Conservation (phyloP, 2,888 invertebrate genomes). For the Sipunculus nudus region DNA sequence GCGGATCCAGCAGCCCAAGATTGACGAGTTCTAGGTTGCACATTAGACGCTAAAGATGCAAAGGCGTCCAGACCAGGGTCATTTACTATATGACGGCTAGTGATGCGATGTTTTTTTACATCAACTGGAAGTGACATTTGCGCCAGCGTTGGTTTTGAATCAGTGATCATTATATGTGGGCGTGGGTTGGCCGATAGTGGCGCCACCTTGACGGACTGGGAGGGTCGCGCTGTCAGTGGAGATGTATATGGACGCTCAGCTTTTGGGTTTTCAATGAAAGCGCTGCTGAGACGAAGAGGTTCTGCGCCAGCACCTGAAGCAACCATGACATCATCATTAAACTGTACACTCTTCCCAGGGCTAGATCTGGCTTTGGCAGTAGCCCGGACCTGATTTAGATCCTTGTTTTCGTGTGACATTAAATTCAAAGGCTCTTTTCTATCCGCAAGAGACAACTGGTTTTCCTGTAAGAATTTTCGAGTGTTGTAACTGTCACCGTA, state of each 20-base stretch:
- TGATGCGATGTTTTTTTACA: too few species aligned
- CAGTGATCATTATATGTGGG: too few species aligned
- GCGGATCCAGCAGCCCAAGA: neutral
- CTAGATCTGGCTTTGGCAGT: constrained; percentile 3
- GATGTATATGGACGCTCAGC: constrained; percentile 1
- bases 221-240: too few species aligned
- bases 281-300: constrained; percentile 41
- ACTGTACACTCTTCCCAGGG: constrained; percentile 48
- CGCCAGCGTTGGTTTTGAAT: too few species aligned
- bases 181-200: too few species aligned
- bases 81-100: too few species aligned
- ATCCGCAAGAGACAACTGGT: constrained; percentile 46
- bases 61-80: too few species aligned
- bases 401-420: constrained; percentile 58
- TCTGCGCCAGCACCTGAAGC: constrained; percentile 48
- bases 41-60: too few species aligned
- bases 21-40: too few species aligned
- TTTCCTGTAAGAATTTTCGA: constrained; percentile 61
- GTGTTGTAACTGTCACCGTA: constrained; percentile 59
- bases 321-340: constrained; percentile 50
- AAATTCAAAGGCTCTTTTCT: constrained; percentile 54
- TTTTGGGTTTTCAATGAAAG: constrained; percentile 36
- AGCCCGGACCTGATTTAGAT: constrained; percentile 43
- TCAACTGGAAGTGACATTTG: too few species aligned
- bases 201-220: too few species aligned